phyloP scores from a whole-genome alignment of 2,888 invertebrate species.

The Tenodera sinensis region DNA sequence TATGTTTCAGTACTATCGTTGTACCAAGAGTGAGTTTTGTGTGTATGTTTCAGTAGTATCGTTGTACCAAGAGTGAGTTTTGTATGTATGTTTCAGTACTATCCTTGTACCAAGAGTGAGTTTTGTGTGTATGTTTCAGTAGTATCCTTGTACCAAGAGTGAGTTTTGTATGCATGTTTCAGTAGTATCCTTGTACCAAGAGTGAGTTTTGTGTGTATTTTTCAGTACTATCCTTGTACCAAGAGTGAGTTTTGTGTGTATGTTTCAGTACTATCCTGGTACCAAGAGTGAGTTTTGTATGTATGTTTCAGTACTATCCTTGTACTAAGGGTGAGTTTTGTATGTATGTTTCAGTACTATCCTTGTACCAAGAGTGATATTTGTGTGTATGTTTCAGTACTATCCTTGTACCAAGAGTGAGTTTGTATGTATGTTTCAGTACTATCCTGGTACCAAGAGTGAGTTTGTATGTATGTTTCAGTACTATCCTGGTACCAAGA shows the following conservation, averaged over 20 bases:
- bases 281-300: conserved; percentile 45
- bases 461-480: conserved; percentile 37
- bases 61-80: conserved; percentile 52
- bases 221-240: conserved; percentile 57
- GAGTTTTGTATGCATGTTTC: conserved; percentile 30
- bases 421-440: conserved; percentile 40
- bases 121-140: conserved; percentile 40
- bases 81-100: conserved; percentile 47
- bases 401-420: conserved; percentile 56
- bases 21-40: conserved; percentile 48
- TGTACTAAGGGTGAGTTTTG: conserved; percentile 50
- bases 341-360: conserved; percentile 48
- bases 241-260: conserved; percentile 43
- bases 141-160: conserved; percentile 59
- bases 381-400: conserved; percentile 44
- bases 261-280: conserved; percentile 56
- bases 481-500: conserved; percentile 58
- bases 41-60: conserved; percentile 50
- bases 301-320: conserved; percentile 51
- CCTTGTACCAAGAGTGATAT: conserved; percentile 53
- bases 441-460: conserved; percentile 59
- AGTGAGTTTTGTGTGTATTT: conserved; percentile 39
- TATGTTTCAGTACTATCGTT: conserved; percentile 53
- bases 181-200: conserved; percentile 59
- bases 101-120: conserved; percentile 55